A percentile compares a stretch with the other conserved stretches of the same genome.
phyloP scores from a whole-genome alignment of 2,113 vertebrate genomes.

The Egretta garzetta region DNA sequence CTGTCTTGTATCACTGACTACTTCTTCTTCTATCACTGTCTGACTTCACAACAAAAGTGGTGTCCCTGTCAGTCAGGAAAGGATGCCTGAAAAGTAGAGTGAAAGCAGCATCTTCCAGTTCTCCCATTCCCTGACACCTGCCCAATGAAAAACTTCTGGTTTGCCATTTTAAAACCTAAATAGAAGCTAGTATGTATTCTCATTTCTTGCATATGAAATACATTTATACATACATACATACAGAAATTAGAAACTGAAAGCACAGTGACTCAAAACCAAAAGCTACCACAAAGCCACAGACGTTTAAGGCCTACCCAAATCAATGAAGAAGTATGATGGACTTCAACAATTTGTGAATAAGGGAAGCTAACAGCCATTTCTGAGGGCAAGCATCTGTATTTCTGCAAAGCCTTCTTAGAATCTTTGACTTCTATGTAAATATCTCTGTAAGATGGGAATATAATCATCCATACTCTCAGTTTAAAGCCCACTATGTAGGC shows the following conservation, averaged over 20 bases:
- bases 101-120: neutral
- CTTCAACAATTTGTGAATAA: neutral
- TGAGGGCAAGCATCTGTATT: neutral
- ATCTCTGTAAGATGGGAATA: neutral
- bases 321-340: neutral
- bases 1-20: neutral
- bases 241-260: neutral
- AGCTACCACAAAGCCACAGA: neutral
- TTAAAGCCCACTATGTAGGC: accelerated
- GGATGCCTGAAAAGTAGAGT: neutral
- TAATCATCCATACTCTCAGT: neutral
- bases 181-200: neutral
- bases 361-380: neutral
- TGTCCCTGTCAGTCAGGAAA: neutral
- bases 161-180: neutral
- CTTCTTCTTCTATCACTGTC: neutral
- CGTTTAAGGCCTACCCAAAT: accelerated
- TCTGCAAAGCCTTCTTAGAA: neutral
- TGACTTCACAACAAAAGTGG: neutral
- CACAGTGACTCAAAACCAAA: neutral
- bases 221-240: no score
- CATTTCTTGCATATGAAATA: neutral
- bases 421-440: neutral
- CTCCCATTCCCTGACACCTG: neutral
- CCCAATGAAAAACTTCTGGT: neutral